Percentiles rank a stretch among this genome's conserved stretches.
Evolutionary conservation across 2,113 vertebrate genomes (phyloP).

Genomic region (Lanius collurio): DNA sequence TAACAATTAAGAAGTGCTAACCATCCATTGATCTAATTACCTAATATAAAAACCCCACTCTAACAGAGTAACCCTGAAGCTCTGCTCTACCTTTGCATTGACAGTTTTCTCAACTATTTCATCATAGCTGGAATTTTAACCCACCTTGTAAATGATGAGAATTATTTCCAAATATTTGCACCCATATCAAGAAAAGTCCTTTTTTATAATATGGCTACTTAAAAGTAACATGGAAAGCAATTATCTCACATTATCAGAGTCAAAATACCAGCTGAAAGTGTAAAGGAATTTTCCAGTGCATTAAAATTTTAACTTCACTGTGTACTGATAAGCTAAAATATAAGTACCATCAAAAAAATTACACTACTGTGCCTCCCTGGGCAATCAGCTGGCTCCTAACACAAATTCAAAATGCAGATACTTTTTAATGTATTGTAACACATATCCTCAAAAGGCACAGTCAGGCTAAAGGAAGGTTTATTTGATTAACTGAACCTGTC

Average conservation of each 20-base stretch:
- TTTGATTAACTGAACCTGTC: neutral
- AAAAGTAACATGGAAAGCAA: neutral
- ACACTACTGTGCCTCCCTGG: neutral
- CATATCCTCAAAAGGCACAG: neutral
- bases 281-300: neutral
- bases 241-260: neutral
- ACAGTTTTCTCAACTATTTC: neutral
- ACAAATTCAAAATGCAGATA: neutral
- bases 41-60: neutral
- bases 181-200: neutral
- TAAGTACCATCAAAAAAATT: neutral
- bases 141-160: neutral
- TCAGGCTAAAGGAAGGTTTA: neutral
- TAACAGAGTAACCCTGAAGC: neutral
- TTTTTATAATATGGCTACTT: neutral
- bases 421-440: neutral
- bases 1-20: neutral
- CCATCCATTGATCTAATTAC: neutral
- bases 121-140: neutral
- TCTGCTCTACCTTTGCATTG: neutral
- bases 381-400: neutral
- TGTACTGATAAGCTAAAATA: neutral
- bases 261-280: neutral
- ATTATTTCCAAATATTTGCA: neutral
- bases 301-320: neutral